Base-by-base conservation (phyloP, 2,113 vertebrate genomes). In the Fregata magnificens region DNA sequence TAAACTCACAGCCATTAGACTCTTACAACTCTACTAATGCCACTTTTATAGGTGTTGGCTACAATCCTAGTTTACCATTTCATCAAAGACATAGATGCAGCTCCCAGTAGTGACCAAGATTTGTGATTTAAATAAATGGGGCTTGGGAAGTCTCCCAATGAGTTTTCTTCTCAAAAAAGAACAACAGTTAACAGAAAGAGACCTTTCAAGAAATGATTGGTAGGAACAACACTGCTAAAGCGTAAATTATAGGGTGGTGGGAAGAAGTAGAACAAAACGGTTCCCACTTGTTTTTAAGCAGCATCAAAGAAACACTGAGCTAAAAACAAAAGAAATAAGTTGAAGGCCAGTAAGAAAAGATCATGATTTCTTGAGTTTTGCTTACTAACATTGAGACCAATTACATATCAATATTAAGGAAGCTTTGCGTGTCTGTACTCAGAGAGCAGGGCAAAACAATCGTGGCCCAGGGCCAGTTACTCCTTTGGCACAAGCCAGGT, bases 1-100 rank as follows among this genome's bases (percentile, higher is more conserved):
- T 90, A 97, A 97, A 97, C 83, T 96, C 90, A 13, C 63, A 88
- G 89, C 90, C 93, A 96, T 97, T 98, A 98, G 93, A 79, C 56
- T 90, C 95, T 97, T 96, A 97, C 91, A 95, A 59, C 96, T 92
- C 90, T 92, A 96, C 96, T 98, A 97, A 98, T 97, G 94, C 94
- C 88, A 83, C 74, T 97, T 97, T 97, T 98, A 98, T 96, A 96
- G 95, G 78, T 79, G 49, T 90, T 97, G 97, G 97, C 96, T 93
- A 82, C 40, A 88, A 82, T 96, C 96, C 97, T 97, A 96, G 90
- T 88, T 90, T 94, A 96, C 94, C 82, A 95, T 97, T 97, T 96
- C 92, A 96, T 95, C 95, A 93, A 95, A 96, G 81, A 92, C 96
- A 94, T 70, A 95, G 83, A 96, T 82, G 82, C 81, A 82, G 88